Evolutionary conservation across 92 coral and sea anemone genomes (phyloP).

Genomic region (Paragorgia papillata): DNA sequence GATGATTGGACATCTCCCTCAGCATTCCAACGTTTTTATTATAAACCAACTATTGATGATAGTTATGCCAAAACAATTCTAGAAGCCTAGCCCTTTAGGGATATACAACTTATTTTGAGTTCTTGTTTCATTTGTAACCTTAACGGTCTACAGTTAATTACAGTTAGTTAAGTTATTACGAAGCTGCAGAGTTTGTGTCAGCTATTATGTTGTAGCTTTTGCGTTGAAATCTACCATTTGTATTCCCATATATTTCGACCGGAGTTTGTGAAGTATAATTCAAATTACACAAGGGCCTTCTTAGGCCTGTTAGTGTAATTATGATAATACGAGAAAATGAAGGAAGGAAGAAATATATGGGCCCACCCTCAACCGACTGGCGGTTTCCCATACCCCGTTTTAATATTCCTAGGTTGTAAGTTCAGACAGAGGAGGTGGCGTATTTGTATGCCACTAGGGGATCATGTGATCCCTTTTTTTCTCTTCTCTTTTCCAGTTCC

Average conservation of each 20-base stretch:
- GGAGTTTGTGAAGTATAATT: slow-evolving; percentile 35
- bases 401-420: neutral
- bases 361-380: slow-evolving; percentile 3
- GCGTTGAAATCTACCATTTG: slow-evolving; percentile 44
- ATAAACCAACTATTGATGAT: slow-evolving; percentile 30
- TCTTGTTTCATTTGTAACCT: neutral
- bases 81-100: neutral
- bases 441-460: neutral
- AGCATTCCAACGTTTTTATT: slow-evolving; percentile 39
- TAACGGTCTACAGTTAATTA: neutral
- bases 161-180: no score
- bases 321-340: slow-evolving; percentile 30
- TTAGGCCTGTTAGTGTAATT: slow-evolving; percentile 32
- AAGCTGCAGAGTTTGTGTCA: neutral
- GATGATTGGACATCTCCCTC: slow-evolving; percentile 34
- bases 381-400: slow-evolving; percentile 5
- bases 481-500: neutral
- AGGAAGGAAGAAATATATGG: slow-evolving; percentile 40
- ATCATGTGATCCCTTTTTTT: neutral
- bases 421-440: neutral
- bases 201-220: neutral
- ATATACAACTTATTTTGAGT: neutral
- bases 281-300: slow-evolving; percentile 18
- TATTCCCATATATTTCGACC: slow-evolving; percentile 41
- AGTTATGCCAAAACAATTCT: neutral